Percentiles rank a stretch among this genome's conserved stretches.
Evolutionary conservation across 92 coral and sea anemone genomes (phyloP).

Genomic region (Paramuricea clavata): DNA sequence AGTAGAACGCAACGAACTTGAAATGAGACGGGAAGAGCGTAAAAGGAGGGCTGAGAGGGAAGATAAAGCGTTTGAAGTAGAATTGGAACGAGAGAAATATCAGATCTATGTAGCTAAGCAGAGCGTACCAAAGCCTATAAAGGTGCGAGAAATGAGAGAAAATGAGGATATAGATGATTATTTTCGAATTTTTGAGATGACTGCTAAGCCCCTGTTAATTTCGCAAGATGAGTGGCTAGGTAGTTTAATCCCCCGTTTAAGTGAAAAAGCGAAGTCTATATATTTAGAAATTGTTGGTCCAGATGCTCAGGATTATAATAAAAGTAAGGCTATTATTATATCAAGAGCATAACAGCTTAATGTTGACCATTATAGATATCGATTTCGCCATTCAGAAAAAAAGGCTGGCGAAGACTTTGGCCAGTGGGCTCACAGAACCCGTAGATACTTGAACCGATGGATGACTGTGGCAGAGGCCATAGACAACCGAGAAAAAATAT

Average conservation of each 20-base stretch:
- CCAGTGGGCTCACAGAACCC: constrained; percentile 71
- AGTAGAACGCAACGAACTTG: background rate
- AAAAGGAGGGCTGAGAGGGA: constrained; percentile 16
- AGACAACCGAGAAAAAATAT: constrained; percentile 47
- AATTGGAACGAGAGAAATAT: constrained; percentile 37
- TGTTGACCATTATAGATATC: constrained; percentile 70
- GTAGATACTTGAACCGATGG: constrained; percentile 68
- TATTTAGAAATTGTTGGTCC: constrained; percentile 65
- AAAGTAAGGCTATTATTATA: constrained; percentile 53
- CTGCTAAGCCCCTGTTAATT: constrained; percentile 69
- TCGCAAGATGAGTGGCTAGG: too few species aligned
- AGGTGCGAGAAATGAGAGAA: constrained; percentile 71
- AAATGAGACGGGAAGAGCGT: constrained; percentile 16
- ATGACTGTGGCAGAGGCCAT: constrained; percentile 71
- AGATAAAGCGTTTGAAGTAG: constrained; percentile 31
- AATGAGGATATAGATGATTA: constrained; percentile 70
- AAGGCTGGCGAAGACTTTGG: constrained; percentile 68
- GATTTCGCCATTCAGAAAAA: constrained; percentile 70
- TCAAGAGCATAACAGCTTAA: constrained; percentile 69
- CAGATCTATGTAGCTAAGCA: background rate
- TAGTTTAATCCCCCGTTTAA: too few species aligned
- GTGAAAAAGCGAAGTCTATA: constrained; percentile 68
- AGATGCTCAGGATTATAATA: constrained; percentile 50
- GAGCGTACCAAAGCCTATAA: background rate
- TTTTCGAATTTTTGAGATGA: constrained; percentile 75